Base-by-base conservation (phyloP, 2,888 invertebrate species). In the Drosophila colorata region DNA sequence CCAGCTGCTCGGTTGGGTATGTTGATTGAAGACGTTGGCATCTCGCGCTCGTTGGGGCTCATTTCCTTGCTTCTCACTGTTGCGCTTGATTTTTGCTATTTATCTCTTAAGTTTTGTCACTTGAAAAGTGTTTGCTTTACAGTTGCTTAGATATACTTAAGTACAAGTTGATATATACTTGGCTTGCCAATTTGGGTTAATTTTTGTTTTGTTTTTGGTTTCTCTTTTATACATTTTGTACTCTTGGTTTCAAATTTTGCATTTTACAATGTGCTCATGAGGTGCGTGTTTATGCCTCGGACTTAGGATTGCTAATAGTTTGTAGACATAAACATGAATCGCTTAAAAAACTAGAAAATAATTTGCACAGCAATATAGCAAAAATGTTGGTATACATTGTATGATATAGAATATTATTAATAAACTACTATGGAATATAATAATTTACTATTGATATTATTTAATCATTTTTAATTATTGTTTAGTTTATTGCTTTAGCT, bases 241-340 rank as follows among this genome's bases (percentile, higher is more conserved):
- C 91, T 91, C 72, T 86, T 84, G 91, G 91, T 82, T 88, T 88
- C 84, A 85, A 88, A 74, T 61, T 77, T 88, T 90, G 82, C 91
- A 91, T 91, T 91, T 91, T 91, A 91, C 90, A 91, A 87, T 73
- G 91, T 91, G 90, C 89, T 90, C 90, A 70, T 84, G 76, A 69
- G 55, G 71, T 74, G 67, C 68, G 64, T 66, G 87, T 63, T 13
- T 69, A 84, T 80, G 87, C 85, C 86, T 65, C 56, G 74, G 78
- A 58, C 74, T 75, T 73, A 40, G 74, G 75, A 75, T 67, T 68
- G 46, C 41, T 60, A 80, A 25, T 74, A 70, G 74, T 84, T 51
- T n/a, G 52, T 65, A 58, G 80, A 80, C 77, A 76, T 81, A 80
- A 79, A 59, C 87, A 52, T 35, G 38, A 14, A 33, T 57, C 60